Evolutionary conservation across 2,797 vertebrate species (phyloP).

Genomic region (Melopsittacus undulatus): DNA sequence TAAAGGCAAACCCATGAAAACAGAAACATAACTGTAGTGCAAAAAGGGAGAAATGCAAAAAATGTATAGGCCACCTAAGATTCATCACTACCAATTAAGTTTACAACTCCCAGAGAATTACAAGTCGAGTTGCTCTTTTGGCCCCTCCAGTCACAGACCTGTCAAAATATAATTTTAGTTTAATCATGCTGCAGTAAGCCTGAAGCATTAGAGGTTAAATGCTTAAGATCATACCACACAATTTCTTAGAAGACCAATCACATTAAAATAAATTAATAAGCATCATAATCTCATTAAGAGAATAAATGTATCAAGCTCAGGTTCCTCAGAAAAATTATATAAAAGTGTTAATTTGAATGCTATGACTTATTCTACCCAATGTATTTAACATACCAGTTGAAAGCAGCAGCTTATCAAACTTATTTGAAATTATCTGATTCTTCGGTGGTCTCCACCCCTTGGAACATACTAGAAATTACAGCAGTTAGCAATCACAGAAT

Average conservation of each 20-base stretch:
- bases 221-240: background rate
- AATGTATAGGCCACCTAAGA: background rate
- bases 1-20: background rate
- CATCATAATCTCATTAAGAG: background rate
- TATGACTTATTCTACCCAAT: background rate
- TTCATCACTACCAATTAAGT: background rate
- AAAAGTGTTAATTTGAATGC: background rate
- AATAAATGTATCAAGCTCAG: background rate
- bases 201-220: constrained; percentile 1
- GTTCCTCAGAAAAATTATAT: background rate
- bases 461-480: background rate
- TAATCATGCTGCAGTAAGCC: constrained; percentile 15
- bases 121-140: background rate
- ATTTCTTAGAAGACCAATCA: background rate
- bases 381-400: background rate
- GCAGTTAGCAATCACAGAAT: background rate
- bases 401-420: background rate
- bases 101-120: background rate
- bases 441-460: background rate
- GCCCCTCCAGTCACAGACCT: background rate
- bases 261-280: background rate
- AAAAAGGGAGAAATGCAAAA: background rate
- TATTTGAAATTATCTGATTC: background rate
- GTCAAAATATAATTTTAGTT: constrained; percentile 24
- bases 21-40: background rate